Percentiles rank a stretch among this genome's conserved stretches.
These are phyloP conservation scores for Antechinus stuartii DNA, from an alignment of 2,113 vertebrate species.

Conservation along the genomic window DNA sequence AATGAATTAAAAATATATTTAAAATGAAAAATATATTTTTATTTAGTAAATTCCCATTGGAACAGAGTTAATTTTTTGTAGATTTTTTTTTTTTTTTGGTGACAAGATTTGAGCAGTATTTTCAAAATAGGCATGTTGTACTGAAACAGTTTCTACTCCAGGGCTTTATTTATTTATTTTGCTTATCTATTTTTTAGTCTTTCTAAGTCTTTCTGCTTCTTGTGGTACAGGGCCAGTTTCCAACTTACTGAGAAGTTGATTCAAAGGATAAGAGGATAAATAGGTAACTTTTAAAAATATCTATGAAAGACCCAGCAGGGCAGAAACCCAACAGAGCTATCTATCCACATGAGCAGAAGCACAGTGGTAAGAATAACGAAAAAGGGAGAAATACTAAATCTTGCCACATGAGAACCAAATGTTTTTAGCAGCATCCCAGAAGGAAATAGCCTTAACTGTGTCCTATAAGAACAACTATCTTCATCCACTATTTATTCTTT, in stretches of 20 bases:
- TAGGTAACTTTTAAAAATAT: conserved; percentile 21
- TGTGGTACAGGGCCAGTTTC: not conserved
- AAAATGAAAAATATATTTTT: not conserved
- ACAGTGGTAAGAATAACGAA: not conserved
- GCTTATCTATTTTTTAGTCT: conserved; percentile 1
- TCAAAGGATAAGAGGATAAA: not conserved
- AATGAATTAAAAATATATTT: not conserved
- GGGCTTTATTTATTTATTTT: not conserved
- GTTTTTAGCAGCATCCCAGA: conserved; percentile 37
- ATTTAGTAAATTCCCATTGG: not conserved
- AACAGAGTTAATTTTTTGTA: not conserved
- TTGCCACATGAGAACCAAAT: conserved; percentile 28
- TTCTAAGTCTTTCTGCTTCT: not conserved
- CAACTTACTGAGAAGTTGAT: not conserved
- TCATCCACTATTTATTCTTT: conserved; percentile 24
- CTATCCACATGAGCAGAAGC: not conserved
- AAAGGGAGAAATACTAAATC: conserved; percentile 15
- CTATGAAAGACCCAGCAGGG: not conserved
- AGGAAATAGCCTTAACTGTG: conserved; percentile 37
- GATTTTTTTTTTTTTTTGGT: not conserved
- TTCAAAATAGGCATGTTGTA: not conserved
- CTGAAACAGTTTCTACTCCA: not conserved
- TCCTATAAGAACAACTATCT: conserved; percentile 27
- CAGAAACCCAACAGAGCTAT: not conserved
- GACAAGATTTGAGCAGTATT: not conserved